A percentile compares a stretch with the other conserved stretches of the same genome.
Evolutionary conservation across 2,797 vertebrate genomes (phyloP).

Genomic region (Oreortyx pictus): DNA sequence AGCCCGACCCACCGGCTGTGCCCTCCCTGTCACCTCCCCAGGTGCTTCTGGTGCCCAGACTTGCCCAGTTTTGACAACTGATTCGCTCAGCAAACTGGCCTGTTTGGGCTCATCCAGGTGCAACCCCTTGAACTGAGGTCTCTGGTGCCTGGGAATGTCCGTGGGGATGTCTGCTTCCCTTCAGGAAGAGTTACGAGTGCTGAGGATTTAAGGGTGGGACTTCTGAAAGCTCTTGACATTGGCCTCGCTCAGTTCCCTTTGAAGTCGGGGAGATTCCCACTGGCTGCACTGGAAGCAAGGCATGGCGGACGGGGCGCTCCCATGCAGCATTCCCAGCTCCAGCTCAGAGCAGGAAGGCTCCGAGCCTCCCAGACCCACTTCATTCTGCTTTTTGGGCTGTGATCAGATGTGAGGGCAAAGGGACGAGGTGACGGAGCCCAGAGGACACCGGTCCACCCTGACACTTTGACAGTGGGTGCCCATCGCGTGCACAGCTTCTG

Average conservation of each 20-base stretch:
- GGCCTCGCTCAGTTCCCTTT: slow-evolving; percentile 29
- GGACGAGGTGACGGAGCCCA: neutral
- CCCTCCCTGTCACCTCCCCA: neutral
- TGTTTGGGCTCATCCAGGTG: neutral
- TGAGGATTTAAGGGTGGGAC: neutral
- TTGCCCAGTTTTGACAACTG: neutral
- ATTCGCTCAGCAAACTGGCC: neutral
- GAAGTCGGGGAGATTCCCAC: neutral
- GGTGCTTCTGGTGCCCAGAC: neutral
- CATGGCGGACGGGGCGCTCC: rapidly evolving
- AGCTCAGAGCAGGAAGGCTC: neutral
- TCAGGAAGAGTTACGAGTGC: slow-evolving; percentile 29
- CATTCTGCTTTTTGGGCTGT: rapidly evolving
- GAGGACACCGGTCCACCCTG: neutral
- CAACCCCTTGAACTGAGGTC: neutral
- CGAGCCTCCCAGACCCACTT: neutral
- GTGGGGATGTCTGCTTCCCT: neutral
- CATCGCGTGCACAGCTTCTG: neutral
- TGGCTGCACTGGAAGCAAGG: neutral
- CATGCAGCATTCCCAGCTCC: neutral
- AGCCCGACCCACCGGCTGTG: neutral
- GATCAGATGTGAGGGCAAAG: rapidly evolving
- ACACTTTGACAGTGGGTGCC: rapidly evolving
- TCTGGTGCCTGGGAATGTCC: rapidly evolving
- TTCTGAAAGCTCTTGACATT: slow-evolving; percentile 38